Base-by-base conservation (phyloP, 2,797 vertebrate species). In the Lacerta agilis region DNA sequence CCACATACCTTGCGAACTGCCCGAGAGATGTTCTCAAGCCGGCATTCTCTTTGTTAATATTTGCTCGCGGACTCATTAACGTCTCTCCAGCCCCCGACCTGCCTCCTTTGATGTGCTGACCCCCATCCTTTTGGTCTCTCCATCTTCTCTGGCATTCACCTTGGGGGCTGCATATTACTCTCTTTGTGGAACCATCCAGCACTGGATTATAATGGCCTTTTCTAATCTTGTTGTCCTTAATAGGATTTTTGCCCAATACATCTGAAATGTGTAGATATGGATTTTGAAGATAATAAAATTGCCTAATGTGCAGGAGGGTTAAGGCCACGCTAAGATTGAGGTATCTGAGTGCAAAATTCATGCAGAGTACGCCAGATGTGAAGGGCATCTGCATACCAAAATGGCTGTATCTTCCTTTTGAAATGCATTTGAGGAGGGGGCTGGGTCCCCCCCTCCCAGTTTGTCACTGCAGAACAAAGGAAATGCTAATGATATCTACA, bases 1-100 rank as follows among this genome's bases (percentile, higher is more conserved):
- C 88, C 87, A 77, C 87, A 92, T 91, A 91, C 85, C 83, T 90
- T 93, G 80, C 83, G 90, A 90, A 93, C 91, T 90, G 92, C 90
- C 89, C 0, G 0, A 55, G 90, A 1, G 82, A 92, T 94, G 93
- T 92, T 91, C 89, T 80, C 71, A 67, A 64, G 75, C 76, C 87
- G 79, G 55, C 85, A 83, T 89, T 88, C 87, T 18, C 85, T 90
- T 91, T 93, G 79, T 82, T 64, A 73, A 89, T 92, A 80, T 90
- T 95, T 90, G 91, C 87, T 85, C 83, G 11, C 38, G 83, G 87
- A 88, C 20, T 27, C 89, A 49, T 36, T 77, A 49, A 66, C 3
- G 41, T 75, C 61, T 82, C 45, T 43, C 64, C 23, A 55, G 71
- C 64, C 8, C 73, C 83, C 90, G 93, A 91, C 0, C 0, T 87